Conservation (phyloP, 2,888 invertebrate genomes). For the Nephrotoma flavescens region DNA sequence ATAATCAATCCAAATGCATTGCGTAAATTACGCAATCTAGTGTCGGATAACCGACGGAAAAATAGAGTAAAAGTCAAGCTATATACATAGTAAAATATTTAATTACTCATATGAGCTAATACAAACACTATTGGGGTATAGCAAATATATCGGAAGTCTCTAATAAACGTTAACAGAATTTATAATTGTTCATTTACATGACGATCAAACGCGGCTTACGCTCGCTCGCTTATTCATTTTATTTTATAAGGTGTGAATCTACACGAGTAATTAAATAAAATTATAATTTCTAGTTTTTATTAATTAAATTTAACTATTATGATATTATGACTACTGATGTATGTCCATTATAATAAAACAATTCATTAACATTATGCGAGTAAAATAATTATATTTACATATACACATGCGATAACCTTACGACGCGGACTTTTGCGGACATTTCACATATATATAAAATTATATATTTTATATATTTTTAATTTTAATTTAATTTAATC, state of each 20-base stretch:
- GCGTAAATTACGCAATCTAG: too few species aligned
- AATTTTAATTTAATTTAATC: background rate
- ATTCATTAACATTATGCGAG: background rate
- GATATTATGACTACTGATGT: background rate
- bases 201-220: background rate
- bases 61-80: too few species aligned
- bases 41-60: background rate
- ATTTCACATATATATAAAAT: background rate
- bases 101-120: too few species aligned
- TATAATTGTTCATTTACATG: background rate
- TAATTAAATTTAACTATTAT: background rate
- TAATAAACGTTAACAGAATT: background rate
- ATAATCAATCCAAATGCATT: too few species aligned
- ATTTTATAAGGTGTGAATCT: background rate
- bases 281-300: background rate
- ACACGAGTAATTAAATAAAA: background rate
- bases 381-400: background rate
- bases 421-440: background rate
- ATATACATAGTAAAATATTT: too few species aligned
- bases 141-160: background rate
- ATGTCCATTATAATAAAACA: background rate
- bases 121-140: background rate
- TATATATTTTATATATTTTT: background rate
- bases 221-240: background rate
- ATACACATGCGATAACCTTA: background rate